Base-by-base conservation (phyloP, 2,888 invertebrate genomes). In the Arrhopalites spinosus region DNA sequence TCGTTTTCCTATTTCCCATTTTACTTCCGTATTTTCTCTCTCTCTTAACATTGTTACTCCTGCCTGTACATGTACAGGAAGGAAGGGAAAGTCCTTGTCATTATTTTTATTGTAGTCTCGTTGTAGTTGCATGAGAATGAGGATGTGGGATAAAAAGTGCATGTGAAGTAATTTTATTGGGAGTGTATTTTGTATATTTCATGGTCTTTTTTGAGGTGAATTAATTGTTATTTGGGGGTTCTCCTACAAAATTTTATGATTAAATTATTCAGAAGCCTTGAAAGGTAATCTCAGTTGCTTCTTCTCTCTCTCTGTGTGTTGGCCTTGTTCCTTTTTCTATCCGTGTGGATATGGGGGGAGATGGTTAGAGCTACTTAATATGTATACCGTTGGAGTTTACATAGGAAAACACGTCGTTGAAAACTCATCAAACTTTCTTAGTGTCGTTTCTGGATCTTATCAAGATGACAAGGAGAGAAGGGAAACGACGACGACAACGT, bases 391-490 rank as follows among this genome's bases (percentile, higher is more conserved):
- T 15, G 45, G n/a, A 64, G 66, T 66, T 66, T 66, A 66, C 66
- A 66, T 66, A 66, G 45, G 45, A 43, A 66, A 66, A 66, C 66
- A 66, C 66, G 66, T 66, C 66, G 66, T 66, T 66, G 66, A 66
- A 66, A 66, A 66, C 66, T 66, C 66, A 66, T 66, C 66, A 66
- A 66, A 66, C 66, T 66, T 66, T 66, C 66, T 45, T 45, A 66
- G 66, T 1, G 11, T 36, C 36, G n/a, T 1, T 66, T 66, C n/a
- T 20, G 45, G 66, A 66, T 66, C 2, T 66, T 66, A 66, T 66
- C 66, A 23, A 3, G 64, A 30, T n/a, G 64, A 53, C 53, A 30
- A 23, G 36, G 64, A 20, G 66, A 45, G 43, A 36, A 20, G n/a
- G 45, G 27, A 36, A 30, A 30, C 30, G 36, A 23, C 45, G 66